A percentile compares a stretch with the other conserved stretches of the same genome.
phyloP scores from a whole-genome alignment of 2,113 vertebrate species.

The Strix aluco region DNA sequence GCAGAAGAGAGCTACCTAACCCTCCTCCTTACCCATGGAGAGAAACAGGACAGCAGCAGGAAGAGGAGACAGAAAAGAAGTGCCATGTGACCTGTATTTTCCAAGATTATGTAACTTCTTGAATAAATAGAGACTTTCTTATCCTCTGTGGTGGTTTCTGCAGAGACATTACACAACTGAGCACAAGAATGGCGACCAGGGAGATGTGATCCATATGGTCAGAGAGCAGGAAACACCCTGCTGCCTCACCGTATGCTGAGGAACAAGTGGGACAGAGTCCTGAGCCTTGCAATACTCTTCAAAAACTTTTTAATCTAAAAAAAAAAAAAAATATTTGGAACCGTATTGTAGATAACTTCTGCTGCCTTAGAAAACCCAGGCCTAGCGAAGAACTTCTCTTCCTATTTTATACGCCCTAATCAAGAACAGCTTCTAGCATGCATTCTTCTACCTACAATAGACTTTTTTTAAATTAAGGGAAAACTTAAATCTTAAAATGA shows the following conservation, averaged over 20 bases:
- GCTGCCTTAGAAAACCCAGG: not conserved
- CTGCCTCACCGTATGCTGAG: not conserved
- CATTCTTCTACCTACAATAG: not conserved
- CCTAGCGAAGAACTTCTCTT: not conserved
- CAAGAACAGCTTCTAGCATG: not conserved
- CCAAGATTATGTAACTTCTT: not conserved
- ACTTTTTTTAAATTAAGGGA: not conserved
- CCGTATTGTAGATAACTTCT: not conserved
- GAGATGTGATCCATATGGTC: not conserved
- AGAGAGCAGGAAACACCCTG: not conserved
- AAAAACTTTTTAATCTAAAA: not conserved
- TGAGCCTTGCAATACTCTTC: not conserved
- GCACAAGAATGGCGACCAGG: not conserved
- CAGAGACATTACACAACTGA: not conserved
- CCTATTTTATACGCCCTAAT: not conserved
- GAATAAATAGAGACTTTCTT: slow-evolving; percentile 32
- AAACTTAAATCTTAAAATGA: not conserved
- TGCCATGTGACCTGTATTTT: not conserved
- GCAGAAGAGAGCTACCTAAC: not conserved
- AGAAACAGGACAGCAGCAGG: rapidly evolving
- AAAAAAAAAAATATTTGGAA: not conserved
- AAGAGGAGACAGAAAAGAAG: not conserved
- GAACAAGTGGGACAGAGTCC: not conserved
- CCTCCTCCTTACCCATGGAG: not conserved
- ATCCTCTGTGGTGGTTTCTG: not conserved